phyloP scores from a whole-genome alignment of 2,113 vertebrate species.

The Andinoacara biseriatus region DNA sequence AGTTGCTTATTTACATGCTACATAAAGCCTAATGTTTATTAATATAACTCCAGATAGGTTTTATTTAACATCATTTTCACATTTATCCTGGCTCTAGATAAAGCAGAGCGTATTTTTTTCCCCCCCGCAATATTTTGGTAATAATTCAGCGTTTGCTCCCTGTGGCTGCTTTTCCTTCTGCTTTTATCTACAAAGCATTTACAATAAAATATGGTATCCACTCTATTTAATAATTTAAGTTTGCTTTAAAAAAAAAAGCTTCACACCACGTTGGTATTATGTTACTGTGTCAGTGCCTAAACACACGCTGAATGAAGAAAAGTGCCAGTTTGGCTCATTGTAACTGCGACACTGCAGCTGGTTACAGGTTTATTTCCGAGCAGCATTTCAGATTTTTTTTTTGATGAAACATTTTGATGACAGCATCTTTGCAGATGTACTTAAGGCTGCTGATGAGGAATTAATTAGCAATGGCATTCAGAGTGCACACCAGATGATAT shows the following conservation, averaged over 20 bases:
- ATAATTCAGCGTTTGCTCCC: neutral
- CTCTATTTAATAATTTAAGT: neutral
- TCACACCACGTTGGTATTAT: neutral
- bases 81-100: neutral
- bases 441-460: neutral
- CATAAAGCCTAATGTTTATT: neutral
- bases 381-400: neutral
- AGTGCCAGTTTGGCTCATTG: neutral
- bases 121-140: neutral
- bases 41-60: neutral
- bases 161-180: neutral
- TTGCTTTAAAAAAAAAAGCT: neutral
- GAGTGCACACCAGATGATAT: neutral
- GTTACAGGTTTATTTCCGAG: neutral
- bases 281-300: neutral
- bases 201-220: neutral
- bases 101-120: neutral
- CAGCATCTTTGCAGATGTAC: neutral
- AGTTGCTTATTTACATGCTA: neutral
- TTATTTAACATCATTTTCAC: neutral
- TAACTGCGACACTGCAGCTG: neutral
- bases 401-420: neutral
- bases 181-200: neutral
- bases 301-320: neutral
- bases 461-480: slow-evolving; percentile 1